Evolutionary conservation across 1,140 invertebrate genomes (phyloP), one percentile per base, ranked within the genome.

Genomic region (Pectinophora gossypiella): DNA sequence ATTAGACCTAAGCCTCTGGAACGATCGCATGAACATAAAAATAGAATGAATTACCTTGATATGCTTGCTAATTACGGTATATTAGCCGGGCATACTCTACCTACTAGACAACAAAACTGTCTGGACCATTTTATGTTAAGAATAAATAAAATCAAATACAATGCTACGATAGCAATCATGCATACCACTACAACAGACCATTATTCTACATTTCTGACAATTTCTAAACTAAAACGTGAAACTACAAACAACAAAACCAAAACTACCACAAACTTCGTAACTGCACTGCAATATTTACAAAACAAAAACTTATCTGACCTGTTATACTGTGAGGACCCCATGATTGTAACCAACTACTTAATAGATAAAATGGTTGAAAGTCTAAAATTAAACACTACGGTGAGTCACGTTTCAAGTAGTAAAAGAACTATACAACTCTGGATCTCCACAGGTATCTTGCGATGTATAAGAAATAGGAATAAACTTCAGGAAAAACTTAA

Each of bases 391-490:
- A n/a, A n/a, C n/a, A n/a, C n/a, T n/a, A n/a, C n/a, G n/a, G n/a
- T n/a, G n/a, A n/a, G n/a, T n/a, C n/a, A n/a, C n/a, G n/a, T n/a
- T n/a, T n/a, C n/a, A n/a, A n/a, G n/a, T n/a, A n/a, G n/a, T n/a
- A n/a, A n/a, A n/a, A n/a, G n/a, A n/a, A n/a, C n/a, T n/a, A 10
- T 42, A 9, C 40, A 51, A 45, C 60, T 57, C 2, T 67, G 64
- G 64, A 56, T 67, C 9, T 63, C 64, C 0, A 43, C 57, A 15
- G 60, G 64, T 16, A 23, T 67, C 2, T 10, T 51, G 9, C 18
- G 57, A 12, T 64, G 61, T 56, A 56, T 64, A 20, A 48, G 51
- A 46, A 38, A 60, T 21, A 35, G 58, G 12, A 48, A 62, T 22
- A 57, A 43, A 19, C 19, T 58, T 3, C 52, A 60, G 3, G 6